Evolutionary conservation across 92 coral and sea anemone genomes (phyloP).

Genomic region (Heteractis magnifica): DNA sequence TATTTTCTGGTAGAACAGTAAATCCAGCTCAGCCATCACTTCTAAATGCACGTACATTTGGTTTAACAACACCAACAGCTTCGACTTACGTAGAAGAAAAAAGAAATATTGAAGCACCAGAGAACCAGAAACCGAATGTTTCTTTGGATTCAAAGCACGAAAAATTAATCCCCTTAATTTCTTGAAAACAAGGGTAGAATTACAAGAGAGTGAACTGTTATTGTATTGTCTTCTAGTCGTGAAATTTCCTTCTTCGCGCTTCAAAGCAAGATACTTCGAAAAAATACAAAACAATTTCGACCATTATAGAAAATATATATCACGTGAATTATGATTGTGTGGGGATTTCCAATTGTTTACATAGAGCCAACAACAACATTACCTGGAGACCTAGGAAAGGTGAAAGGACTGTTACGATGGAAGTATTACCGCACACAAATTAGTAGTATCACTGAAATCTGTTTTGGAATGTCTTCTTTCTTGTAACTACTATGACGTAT

Average conservation of each 20-base stretch:
- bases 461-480: conserved; percentile 6
- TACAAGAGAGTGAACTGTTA: background rate
- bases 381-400: background rate
- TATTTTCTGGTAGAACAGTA: background rate
- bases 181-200: background rate
- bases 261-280: conserved; percentile 4
- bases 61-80: background rate
- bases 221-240: background rate
- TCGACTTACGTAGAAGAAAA: background rate
- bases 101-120: background rate
- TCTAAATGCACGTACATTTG: background rate
- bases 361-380: conserved; percentile 1
- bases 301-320: background rate
- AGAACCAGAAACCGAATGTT: background rate
- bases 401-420: conserved; percentile 5
- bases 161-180: background rate
- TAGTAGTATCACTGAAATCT: background rate
- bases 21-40: background rate
- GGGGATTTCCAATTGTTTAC: background rate
- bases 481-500: background rate
- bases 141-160: background rate
- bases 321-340: conserved; percentile 2
- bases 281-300: background rate
- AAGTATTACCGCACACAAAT: conserved; percentile 2
- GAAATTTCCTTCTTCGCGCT: background rate